Evolutionary conservation across 2,113 vertebrate species (phyloP).

Genomic region (Brachyhypopomus gauderio): DNA sequence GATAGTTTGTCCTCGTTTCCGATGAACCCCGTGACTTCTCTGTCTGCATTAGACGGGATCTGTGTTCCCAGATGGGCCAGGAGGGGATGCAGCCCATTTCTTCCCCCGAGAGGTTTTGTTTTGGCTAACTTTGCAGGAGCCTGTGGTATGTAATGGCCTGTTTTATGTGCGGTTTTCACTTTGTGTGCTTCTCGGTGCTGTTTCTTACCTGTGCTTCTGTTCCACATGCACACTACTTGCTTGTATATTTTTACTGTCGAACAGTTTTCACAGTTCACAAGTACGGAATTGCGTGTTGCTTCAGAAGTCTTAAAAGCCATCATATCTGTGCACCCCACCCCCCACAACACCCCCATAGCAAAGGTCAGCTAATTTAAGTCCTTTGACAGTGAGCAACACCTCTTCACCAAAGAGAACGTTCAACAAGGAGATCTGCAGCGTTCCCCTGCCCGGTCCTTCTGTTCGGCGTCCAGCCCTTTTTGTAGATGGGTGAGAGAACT

Average conservation of each 20-base stretch:
- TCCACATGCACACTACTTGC: neutral
- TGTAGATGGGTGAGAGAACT: conserved; percentile 3
- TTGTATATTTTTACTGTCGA: neutral
- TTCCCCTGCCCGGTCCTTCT: neutral
- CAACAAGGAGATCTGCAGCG: conserved; percentile 11
- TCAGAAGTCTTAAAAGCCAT: neutral
- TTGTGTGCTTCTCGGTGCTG: neutral
- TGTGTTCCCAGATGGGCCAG: neutral
- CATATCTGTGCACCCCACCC: too few relatives aligned
- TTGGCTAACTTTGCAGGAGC: neutral
- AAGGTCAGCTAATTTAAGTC: conserved; percentile 3
- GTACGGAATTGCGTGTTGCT: neutral
- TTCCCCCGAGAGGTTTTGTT: neutral
- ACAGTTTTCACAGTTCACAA: neutral
- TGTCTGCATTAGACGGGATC: neutral
- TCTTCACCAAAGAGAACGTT: conserved; percentile 14
- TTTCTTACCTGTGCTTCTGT: neutral
- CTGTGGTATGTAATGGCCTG: neutral
- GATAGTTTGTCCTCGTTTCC: neutral
- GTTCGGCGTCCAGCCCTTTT: conserved; percentile 10
- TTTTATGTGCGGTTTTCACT: neutral
- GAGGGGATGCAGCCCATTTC: neutral
- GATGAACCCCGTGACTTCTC: neutral
- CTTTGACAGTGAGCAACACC: neutral
- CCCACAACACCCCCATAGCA: too few relatives aligned